Conservation (phyloP, 2,113 vertebrate species). For the Cardinalis cardinalis region DNA sequence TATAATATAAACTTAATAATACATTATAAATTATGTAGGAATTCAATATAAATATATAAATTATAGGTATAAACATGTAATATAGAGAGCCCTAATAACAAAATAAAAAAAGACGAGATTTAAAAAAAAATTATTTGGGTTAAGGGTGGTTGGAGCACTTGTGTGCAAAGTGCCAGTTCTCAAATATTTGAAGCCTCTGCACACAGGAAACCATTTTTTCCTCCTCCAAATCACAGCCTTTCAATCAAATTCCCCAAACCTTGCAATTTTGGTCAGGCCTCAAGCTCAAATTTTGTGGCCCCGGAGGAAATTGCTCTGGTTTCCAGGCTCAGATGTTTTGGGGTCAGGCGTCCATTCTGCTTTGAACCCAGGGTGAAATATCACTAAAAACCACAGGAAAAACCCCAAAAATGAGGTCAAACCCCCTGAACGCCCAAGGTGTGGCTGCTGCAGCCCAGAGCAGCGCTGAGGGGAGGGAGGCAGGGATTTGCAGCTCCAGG, state of each 20-base stretch:
- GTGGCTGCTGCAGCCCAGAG: neutral
- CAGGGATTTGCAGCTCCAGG: neutral
- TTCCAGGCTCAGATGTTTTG: neutral
- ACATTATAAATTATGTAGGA: neutral
- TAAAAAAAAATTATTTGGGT: neutral
- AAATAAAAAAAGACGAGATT: neutral
- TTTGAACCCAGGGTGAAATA: neutral
- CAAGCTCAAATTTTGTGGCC: neutral
- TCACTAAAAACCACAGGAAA: accelerated
- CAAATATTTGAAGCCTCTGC: neutral
- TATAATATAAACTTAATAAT: neutral
- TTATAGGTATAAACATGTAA: neutral
- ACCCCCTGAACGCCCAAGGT: accelerated
- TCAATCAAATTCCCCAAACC: neutral
- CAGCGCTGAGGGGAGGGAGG: accelerated
- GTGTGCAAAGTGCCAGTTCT: neutral
- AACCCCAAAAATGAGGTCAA: neutral
- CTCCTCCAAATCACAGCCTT: neutral
- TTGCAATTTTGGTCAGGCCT: slow-evolving; percentile 10
- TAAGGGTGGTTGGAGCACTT: neutral
- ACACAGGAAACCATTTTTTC: neutral
- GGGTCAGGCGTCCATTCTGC: neutral
- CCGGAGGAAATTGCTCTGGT: neutral
- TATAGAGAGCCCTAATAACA: neutral
- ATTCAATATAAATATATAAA: neutral